Conservation (phyloP, 2,797 vertebrate species). For the Cirrhinus mrigala region DNA sequence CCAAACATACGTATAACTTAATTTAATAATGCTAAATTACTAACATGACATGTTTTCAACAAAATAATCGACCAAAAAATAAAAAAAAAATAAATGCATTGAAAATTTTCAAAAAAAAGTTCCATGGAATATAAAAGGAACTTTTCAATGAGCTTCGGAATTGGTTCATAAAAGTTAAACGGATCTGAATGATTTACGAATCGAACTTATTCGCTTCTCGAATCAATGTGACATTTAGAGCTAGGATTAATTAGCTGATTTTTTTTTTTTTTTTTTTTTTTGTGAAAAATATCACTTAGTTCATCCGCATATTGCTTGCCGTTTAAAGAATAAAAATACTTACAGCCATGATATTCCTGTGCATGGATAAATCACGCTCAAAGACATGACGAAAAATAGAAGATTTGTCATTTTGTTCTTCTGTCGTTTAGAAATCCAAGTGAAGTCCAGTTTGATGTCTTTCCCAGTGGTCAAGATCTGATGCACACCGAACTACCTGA, state of each 20-base stretch:
- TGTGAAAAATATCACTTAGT: background rate
- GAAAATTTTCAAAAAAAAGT: too few relatives aligned
- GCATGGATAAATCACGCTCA: conserved; percentile 34
- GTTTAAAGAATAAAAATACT: conserved; percentile 44
- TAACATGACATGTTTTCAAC: background rate
- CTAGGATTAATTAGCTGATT: background rate
- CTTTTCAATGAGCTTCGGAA: background rate
- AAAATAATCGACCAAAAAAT: background rate
- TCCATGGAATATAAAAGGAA: background rate
- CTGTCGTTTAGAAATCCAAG: background rate
- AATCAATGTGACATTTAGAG: background rate
- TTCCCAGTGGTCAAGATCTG: background rate
- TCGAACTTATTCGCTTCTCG: background rate
- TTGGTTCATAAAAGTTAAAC: background rate
- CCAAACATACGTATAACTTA: background rate
- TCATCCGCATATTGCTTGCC: background rate
- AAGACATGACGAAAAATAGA: conserved; percentile 35
- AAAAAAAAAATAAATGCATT: too few relatives aligned
- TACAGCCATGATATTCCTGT: conserved; percentile 67
- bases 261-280: too few relatives aligned
- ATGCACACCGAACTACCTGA: background rate
- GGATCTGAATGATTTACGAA: background rate
- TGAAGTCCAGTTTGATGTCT: background rate
- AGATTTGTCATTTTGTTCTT: conserved; percentile 52
- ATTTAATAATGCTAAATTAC: background rate